phyloP scores from a whole-genome alignment of 2,888 invertebrate genomes.

The Polymixis lichenea region DNA sequence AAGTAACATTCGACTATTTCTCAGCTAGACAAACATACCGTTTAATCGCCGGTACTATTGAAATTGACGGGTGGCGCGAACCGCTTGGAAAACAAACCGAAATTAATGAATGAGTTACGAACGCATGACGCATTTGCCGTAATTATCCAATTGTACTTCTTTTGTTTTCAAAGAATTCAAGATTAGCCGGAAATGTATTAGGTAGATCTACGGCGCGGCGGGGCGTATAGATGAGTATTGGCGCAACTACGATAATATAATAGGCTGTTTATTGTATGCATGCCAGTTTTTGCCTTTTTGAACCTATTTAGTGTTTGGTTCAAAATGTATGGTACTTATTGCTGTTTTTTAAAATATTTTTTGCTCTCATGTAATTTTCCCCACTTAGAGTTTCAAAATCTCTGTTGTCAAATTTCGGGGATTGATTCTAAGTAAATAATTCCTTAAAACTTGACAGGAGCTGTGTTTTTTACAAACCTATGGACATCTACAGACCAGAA shows the following conservation, averaged over 20 bases:
- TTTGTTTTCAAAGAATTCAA: constrained; percentile 44
- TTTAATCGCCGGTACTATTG: constrained; percentile 26
- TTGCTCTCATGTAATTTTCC: too few relatives aligned
- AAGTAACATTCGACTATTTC: constrained; percentile 18
- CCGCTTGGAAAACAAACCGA: constrained; percentile 40
- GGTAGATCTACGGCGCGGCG: not conserved
- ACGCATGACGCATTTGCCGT: constrained; percentile 25
- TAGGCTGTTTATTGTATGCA: too few relatives aligned
- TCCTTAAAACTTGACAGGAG: not conserved
- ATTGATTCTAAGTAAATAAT: not conserved
- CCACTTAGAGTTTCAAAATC: not conserved
- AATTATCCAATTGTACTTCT: constrained; percentile 56
- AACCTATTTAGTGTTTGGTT: too few relatives aligned
- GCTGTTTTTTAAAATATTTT: too few relatives aligned
- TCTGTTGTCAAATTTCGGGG: not conserved
- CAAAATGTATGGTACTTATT: too few relatives aligned
- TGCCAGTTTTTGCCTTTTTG: too few relatives aligned
- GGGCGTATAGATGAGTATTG: not conserved
- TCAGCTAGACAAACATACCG: constrained; percentile 7
- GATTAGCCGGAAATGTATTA: constrained; percentile 25
- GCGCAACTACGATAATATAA: too few relatives aligned
- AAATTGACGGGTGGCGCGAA: constrained; percentile 34
- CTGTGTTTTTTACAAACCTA: not conserved
- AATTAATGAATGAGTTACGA: constrained; percentile 53
- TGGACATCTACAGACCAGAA: too few relatives aligned